These are phyloP conservation scores for Drosophila auraria DNA, from an alignment of 1,140 invertebrate genomes.

Conservation along the genomic window DNA sequence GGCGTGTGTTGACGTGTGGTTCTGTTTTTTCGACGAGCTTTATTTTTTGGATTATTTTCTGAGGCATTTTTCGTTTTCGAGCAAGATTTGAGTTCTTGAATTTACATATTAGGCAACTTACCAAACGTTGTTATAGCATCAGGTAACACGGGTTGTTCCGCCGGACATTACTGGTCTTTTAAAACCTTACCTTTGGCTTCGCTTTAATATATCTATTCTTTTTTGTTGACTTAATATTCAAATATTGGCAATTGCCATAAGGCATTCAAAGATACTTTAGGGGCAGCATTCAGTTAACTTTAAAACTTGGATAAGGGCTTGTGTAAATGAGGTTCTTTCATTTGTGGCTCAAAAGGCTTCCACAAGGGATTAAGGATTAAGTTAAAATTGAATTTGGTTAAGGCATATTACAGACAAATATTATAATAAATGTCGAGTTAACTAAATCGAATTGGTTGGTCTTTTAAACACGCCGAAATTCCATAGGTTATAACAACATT, in stretches of 20 bases:
- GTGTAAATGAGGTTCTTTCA: background rate
- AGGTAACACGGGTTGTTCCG: constrained; percentile 63
- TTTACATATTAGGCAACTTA: constrained; percentile 82
- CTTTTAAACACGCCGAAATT: constrained; percentile 29
- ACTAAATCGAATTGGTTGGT: constrained; percentile 16
- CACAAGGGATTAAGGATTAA: background rate
- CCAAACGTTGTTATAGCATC: constrained; percentile 85
- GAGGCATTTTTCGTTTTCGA: constrained; percentile 65
- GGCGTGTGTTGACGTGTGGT: constrained; percentile 85
- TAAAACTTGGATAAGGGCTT: constrained; percentile 1
- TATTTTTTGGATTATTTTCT: constrained; percentile 16
- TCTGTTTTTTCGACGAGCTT: constrained; percentile 50
- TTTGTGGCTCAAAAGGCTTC: background rate
- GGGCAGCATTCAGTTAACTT: background rate
- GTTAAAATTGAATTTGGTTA: background rate
- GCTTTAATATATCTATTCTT: constrained; percentile 30
- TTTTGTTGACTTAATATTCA: constrained; percentile 39
- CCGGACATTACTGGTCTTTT: constrained; percentile 60
- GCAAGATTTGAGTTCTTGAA: constrained; percentile 66
- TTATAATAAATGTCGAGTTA: background rate
- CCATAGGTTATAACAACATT: constrained; percentile 71
- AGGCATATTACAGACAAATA: background rate
- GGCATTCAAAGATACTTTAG: constrained; percentile 18
- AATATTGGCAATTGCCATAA: constrained; percentile 16
- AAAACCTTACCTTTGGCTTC: constrained; percentile 80